Evolutionary conservation across 2,888 invertebrate species (phyloP).

Genomic region (Epinotia demarniana): DNA sequence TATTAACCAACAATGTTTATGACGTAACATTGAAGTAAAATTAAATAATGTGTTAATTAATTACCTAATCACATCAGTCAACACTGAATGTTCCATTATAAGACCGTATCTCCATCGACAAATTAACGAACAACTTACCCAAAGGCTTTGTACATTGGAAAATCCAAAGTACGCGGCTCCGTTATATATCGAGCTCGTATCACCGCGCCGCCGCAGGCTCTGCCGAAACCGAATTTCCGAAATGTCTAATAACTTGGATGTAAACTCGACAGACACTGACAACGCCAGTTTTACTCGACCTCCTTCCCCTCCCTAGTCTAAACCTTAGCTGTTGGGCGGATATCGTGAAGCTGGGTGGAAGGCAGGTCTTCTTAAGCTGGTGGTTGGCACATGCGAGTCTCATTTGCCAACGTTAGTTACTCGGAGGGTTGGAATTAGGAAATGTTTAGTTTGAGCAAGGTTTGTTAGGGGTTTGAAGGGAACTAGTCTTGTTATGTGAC

Average conservation of each 20-base stretch:
- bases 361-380: conserved; percentile 62
- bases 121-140: conserved; percentile 27
- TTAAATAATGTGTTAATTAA: not conserved
- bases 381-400: conserved; percentile 65
- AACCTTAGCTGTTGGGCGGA: conserved; percentile 51
- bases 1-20: not conserved
- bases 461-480: conserved; percentile 44
- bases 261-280: conserved; percentile 77
- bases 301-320: conserved; percentile 49
- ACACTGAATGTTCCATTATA: not conserved
- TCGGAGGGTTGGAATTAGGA: conserved; percentile 71
- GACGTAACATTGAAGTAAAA: not conserved
- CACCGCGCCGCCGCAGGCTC: conserved; percentile 66
- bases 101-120: conserved; percentile 49
- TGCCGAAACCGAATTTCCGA: conserved; percentile 82
- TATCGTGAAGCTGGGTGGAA: conserved; percentile 51
- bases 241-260: conserved; percentile 84
- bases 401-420: conserved; percentile 75
- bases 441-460: conserved; percentile 71
- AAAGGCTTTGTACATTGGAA: conserved; percentile 31
- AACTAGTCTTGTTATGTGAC: conserved; percentile 22
- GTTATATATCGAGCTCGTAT: conserved; percentile 59
- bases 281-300: conserved; percentile 63
- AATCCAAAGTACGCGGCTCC: conserved; percentile 44
- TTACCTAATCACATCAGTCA: not conserved